These are phyloP conservation scores for Panagrolaimus sp. DNA, from an alignment of 1,140 invertebrate species.

Conservation along the genomic window DNA sequence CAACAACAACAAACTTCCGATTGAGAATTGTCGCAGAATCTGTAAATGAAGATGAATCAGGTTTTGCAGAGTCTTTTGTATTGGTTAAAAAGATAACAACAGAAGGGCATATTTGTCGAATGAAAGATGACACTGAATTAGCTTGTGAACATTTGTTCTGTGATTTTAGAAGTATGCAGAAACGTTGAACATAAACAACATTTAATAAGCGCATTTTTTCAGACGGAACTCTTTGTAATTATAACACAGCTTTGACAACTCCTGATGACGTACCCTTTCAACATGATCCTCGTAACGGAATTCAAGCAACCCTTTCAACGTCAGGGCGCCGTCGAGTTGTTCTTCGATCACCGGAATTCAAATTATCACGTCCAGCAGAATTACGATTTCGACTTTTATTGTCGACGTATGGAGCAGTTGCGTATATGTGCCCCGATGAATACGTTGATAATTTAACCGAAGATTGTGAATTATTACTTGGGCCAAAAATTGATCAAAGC, in stretches of 20 bases:
- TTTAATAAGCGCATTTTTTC: background rate
- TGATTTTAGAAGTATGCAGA: constrained; percentile 2
- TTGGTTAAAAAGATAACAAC: constrained; percentile 5
- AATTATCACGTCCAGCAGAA: constrained; percentile 1
- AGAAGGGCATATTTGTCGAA: background rate
- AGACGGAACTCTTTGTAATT: background rate
- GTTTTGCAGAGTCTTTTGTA: constrained; percentile 1
- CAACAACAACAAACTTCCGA: background rate
- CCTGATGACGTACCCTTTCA: constrained; percentile 1
- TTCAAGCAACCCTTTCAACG: constrained; percentile 5
- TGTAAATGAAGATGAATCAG: constrained; percentile 6
- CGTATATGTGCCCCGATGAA: constrained; percentile 9
- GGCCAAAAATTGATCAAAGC: constrained; percentile 13
- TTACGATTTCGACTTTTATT: background rate
- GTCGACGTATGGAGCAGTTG: constrained; percentile 4
- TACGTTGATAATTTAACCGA: background rate
- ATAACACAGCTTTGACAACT: background rate
- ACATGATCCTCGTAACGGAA: constrained; percentile 7
- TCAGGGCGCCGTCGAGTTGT: background rate
- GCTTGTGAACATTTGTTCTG: constrained; percentile 9
- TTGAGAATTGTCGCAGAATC: constrained; percentile 9
- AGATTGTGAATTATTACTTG: constrained; percentile 6
- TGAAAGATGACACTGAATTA: background rate
- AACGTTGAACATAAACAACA: background rate
- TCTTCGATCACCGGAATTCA: constrained; percentile 5